Base-by-base conservation (phyloP, 2,888 invertebrate species). In the Mylabris sibirica region DNA sequence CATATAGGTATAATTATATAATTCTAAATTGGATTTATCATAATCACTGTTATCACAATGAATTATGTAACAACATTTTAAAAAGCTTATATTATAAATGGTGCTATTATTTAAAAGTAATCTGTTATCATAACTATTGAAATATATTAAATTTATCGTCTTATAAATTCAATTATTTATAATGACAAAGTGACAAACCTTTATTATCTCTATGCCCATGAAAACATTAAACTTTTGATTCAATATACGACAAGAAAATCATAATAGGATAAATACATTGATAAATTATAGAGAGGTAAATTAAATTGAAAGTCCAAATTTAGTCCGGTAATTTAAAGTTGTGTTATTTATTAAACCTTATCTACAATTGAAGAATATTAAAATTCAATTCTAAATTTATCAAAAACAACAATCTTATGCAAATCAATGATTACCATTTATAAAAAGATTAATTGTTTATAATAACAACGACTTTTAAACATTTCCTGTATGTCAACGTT, bases 381-480 rank as follows among this genome's bases (percentile, higher is more conserved):
- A 38, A 9, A 14, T 5, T 44, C 17, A 17, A 4, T 17, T 17
- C 17, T 44, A n/a, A 17, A 44, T 44, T 17, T 1, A 44, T 41
- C 17, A 17, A 17, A 17, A 17, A 14, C 17, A 6, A 14, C n/a
- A 17, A 1, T 44, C 1, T n/a, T 17, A 53, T 53, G 49, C 49
- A 53, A 53, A 53, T 53, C 11, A 3, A 22, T 1, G 22, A 22
- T 53, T 2, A 53, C 49, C 22, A 22, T 22, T 11, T 53, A 53
- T 22, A 53, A 53, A 53, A n/a, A 30, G 4, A 53, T 22, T 53
- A 22, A 53, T 53, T 53, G 49, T 53, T 53, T 53, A 22, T 53
- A 53, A 53, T 11, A 22, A 53, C 12, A 38, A 38, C 38, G 14
- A 20, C 20, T 3, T 53, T 9, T 53, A 22, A 22, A 22, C 11